Percentiles rank a stretch among this genome's conserved stretches.
Conservation (phyloP, 2,113 vertebrate species). For the Nanger granti region DNA sequence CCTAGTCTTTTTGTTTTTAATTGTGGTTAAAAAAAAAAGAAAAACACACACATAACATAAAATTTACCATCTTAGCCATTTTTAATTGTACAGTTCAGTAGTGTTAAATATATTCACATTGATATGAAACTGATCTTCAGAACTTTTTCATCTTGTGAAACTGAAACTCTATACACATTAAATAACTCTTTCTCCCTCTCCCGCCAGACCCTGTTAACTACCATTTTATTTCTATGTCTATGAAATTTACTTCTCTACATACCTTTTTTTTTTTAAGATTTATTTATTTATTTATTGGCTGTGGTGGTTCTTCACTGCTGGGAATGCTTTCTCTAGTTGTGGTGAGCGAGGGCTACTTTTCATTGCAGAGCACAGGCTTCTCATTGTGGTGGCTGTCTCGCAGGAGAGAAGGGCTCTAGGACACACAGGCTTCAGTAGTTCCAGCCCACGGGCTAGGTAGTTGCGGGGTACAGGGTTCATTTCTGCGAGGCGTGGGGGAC, state of each 20-base stretch:
- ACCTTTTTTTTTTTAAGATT: not conserved
- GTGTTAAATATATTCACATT: not conserved
- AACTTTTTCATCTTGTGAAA: not conserved
- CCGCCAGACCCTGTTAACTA: not conserved
- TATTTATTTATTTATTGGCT: not conserved
- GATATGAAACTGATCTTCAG: not conserved
- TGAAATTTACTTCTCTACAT: not conserved
- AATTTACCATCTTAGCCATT: not conserved
- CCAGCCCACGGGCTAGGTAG: not conserved
- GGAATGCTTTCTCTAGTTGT: not conserved
- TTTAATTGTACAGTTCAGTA: not conserved
- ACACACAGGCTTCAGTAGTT: not conserved
- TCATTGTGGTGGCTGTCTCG: not conserved
- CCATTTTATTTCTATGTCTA: not conserved
- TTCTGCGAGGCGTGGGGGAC: not conserved
- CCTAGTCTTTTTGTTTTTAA: not conserved
- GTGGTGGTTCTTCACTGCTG: not conserved
- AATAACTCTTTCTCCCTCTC: not conserved
- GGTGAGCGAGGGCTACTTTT: not conserved
- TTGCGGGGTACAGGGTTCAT: not conserved
- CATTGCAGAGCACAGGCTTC: not conserved
- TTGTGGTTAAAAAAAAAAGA: not conserved
- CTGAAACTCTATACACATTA: not conserved
- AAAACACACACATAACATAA: not conserved
- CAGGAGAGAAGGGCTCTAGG: not conserved